Evolutionary conservation across 2,888 invertebrate genomes (phyloP).

Genomic region (Trachelus troglodyta): DNA sequence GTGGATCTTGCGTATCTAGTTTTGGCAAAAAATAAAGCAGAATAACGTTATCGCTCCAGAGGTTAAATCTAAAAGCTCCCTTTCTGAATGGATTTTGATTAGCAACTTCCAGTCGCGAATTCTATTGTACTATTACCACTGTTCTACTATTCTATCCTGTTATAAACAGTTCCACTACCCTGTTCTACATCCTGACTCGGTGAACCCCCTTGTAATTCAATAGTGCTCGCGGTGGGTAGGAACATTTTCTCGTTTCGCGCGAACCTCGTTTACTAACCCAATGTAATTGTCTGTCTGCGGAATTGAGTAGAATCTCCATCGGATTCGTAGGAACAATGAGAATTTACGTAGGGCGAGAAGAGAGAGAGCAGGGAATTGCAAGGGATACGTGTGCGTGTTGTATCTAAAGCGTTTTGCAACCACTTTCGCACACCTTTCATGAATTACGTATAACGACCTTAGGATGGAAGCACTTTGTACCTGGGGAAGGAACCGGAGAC

Average conservation of each 20-base stretch:
- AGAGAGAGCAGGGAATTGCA: background rate
- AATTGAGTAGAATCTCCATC: background rate
- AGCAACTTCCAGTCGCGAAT: background rate
- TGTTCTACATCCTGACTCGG: background rate
- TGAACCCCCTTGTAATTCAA: background rate
- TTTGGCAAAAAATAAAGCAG: background rate
- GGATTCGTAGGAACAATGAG: background rate
- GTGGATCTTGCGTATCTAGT: background rate
- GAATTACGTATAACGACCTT: constrained; percentile 20
- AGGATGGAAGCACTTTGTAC: background rate
- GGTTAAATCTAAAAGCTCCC: background rate
- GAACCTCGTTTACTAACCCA: background rate
- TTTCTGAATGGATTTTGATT: background rate
- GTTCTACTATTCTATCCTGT: background rate
- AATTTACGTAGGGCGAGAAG: background rate
- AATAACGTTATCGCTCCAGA: background rate
- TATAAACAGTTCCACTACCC: background rate
- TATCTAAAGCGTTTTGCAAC: background rate
- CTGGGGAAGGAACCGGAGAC: background rate
- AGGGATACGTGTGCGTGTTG: background rate
- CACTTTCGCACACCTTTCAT: constrained; percentile 27
- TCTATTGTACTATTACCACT: background rate
- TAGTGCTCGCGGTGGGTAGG: background rate
- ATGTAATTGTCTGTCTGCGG: background rate
- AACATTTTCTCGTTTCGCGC: background rate